Conservation (phyloP, 2,888 invertebrate species). For the Cyrtodaria siliqua region DNA sequence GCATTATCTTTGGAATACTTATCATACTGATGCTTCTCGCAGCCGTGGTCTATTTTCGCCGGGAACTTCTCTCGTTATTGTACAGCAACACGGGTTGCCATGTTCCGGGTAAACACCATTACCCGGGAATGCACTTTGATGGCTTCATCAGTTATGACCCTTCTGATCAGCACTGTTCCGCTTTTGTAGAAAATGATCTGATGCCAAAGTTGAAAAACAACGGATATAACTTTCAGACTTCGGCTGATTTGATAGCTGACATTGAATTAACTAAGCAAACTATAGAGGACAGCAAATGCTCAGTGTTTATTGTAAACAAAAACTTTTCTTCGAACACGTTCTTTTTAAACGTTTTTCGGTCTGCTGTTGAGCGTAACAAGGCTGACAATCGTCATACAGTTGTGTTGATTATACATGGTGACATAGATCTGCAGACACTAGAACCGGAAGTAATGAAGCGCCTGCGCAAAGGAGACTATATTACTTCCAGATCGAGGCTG, state of each 20-base stretch:
- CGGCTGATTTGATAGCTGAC: slow-evolving; percentile 52
- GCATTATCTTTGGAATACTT: slow-evolving; percentile 32
- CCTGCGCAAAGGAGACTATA: slow-evolving; percentile 66
- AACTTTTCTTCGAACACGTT: slow-evolving; percentile 59
- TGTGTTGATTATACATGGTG: slow-evolving; percentile 61
- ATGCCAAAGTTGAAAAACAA: slow-evolving; percentile 55
- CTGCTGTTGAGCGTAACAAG: slow-evolving; percentile 34
- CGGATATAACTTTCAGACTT: slow-evolving; percentile 37
- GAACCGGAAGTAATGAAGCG: slow-evolving; percentile 62
- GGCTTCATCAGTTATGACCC: slow-evolving; percentile 62
- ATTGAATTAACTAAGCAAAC: slow-evolving; percentile 47
- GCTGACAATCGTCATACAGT: slow-evolving; percentile 47
- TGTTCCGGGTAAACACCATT: slow-evolving; percentile 44
- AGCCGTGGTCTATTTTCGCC: slow-evolving; percentile 53
- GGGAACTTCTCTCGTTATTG: slow-evolving; percentile 61
- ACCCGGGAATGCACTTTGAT: slow-evolving; percentile 58
- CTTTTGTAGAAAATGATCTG: slow-evolving; percentile 52
- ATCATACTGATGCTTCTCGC: slow-evolving; percentile 39
- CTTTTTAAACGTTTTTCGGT: slow-evolving; percentile 49
- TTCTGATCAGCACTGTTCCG: slow-evolving; percentile 55
- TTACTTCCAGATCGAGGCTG: slow-evolving; percentile 65
- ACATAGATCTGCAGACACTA: slow-evolving; percentile 60
- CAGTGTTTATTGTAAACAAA: slow-evolving; percentile 61
- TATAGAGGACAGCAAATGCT: slow-evolving; percentile 64
- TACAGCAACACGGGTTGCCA: slow-evolving; percentile 51